These are phyloP conservation scores for Parambassis ranga DNA, from an alignment of 2,797 vertebrate genomes.

Conservation along the genomic window DNA sequence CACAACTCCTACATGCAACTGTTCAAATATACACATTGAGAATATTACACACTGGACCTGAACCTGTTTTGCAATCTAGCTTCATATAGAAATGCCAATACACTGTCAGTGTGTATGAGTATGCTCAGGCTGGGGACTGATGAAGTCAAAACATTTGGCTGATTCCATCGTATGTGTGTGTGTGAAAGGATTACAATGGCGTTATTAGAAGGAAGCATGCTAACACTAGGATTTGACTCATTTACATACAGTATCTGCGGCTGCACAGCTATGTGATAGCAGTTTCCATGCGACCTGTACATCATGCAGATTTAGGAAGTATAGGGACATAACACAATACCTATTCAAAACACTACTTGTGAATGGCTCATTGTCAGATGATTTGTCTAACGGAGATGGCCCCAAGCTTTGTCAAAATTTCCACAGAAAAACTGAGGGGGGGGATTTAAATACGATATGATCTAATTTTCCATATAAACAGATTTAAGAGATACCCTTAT, in stretches of 20 bases:
- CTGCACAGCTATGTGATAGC: background rate
- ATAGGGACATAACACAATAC: background rate
- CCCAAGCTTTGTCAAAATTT: background rate
- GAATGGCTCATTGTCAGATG: background rate
- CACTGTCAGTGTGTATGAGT: constrained; percentile 11
- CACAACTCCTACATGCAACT: constrained; percentile 42
- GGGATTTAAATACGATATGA: constrained; percentile 12
- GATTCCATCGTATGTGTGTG: background rate
- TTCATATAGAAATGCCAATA: constrained; percentile 55
- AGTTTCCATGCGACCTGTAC: background rate
- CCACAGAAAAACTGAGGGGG: background rate
- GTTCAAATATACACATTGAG: constrained; percentile 17
- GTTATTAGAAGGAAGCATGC: background rate
- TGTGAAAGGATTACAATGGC: background rate
- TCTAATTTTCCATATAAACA: background rate
- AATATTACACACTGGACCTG: constrained; percentile 4
- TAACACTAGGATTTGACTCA: background rate
- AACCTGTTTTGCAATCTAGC: constrained; percentile 25
- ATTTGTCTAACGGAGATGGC: constrained; percentile 5
- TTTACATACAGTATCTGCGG: background rate
- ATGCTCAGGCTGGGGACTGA: constrained; percentile 24
- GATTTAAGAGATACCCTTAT: background rate
- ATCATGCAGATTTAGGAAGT: background rate
- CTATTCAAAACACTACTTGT: constrained; percentile 15
- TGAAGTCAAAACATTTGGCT: constrained; percentile 4